phyloP scores from a whole-genome alignment of 2,888 invertebrate genomes.

The Toxonevra muliebris region DNA sequence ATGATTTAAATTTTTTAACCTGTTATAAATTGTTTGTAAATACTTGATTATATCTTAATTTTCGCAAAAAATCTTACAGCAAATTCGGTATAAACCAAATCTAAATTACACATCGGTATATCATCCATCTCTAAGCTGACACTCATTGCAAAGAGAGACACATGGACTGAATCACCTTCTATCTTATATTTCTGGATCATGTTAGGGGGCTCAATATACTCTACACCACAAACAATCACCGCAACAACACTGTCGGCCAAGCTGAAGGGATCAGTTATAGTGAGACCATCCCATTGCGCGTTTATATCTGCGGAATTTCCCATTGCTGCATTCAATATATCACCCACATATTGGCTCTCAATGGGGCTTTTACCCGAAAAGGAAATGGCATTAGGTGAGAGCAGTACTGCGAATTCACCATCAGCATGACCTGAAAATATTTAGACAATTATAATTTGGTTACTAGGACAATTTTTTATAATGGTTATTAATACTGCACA shows the following conservation, averaged over 20 bases:
- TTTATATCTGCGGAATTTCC: constrained; percentile 79
- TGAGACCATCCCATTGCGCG: constrained; percentile 77
- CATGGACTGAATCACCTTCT: constrained; percentile 48
- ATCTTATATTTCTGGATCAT: constrained; percentile 55
- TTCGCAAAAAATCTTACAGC: constrained; percentile 68
- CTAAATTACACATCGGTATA: constrained; percentile 72
- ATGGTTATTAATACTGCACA: constrained; percentile 15
- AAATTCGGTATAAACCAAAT: constrained; percentile 71
- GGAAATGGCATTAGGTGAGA: constrained; percentile 73
- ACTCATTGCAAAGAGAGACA: constrained; percentile 68
- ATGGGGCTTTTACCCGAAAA: constrained; percentile 74
- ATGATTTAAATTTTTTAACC: constrained; percentile 33
- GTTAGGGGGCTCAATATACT: constrained; percentile 58
- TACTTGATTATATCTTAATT: constrained; percentile 3
- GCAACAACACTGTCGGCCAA: constrained; percentile 78
- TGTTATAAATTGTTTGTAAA: too few species aligned
- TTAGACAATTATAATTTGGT: constrained; percentile 10
- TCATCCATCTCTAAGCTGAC: constrained; percentile 70
- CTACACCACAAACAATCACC: constrained; percentile 76
- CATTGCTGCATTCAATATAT: constrained; percentile 76
- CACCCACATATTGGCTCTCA: constrained; percentile 71
- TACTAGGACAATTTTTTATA: neutral
- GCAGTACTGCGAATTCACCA: constrained; percentile 74
- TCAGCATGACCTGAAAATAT: constrained; percentile 53
- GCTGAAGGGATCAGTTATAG: constrained; percentile 75